phyloP scores from a whole-genome alignment of 2,797 vertebrate genomes.

The Peromyscus eremicus region DNA sequence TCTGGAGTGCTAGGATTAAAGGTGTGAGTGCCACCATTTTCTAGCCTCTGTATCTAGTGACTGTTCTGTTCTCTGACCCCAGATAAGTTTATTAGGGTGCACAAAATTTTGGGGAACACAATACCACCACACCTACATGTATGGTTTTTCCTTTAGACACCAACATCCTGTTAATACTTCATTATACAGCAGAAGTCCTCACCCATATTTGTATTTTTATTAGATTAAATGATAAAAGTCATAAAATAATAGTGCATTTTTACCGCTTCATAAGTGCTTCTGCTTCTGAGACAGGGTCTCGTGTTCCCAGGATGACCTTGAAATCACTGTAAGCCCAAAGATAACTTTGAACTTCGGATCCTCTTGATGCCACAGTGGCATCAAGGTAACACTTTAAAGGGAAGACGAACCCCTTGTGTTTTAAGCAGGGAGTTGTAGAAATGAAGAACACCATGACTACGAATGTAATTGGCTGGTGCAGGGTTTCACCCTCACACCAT shows the following conservation, averaged over 20 bases:
- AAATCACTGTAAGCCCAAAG: not conserved
- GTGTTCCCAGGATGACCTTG: not conserved
- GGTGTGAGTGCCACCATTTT: no score
- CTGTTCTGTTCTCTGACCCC: no score
- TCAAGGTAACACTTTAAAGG: not conserved
- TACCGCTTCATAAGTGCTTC: not conserved
- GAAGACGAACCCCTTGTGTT: not conserved
- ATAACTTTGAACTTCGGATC: not conserved
- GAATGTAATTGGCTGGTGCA: not conserved
- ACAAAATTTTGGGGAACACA: no score
- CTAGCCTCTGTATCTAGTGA: no score
- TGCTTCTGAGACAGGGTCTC: not conserved
- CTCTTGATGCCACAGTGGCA: not conserved
- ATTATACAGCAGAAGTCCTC: not conserved
- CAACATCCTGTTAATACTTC: not conserved
- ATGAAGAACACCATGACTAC: not conserved
- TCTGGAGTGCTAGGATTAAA: no score
- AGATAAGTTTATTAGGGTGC: no score
- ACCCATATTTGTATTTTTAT: not conserved
- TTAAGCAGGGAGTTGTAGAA: not conserved
- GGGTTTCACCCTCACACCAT: not conserved
- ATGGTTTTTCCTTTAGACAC: not conserved
- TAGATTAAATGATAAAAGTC: conserved; percentile 7
- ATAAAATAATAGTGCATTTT: not conserved
- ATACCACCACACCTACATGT: not conserved